A percentile compares a stretch with the other conserved stretches of the same genome.
Conservation (phyloP, 1,140 invertebrate genomes). For the Drosophila kohkoa region DNA sequence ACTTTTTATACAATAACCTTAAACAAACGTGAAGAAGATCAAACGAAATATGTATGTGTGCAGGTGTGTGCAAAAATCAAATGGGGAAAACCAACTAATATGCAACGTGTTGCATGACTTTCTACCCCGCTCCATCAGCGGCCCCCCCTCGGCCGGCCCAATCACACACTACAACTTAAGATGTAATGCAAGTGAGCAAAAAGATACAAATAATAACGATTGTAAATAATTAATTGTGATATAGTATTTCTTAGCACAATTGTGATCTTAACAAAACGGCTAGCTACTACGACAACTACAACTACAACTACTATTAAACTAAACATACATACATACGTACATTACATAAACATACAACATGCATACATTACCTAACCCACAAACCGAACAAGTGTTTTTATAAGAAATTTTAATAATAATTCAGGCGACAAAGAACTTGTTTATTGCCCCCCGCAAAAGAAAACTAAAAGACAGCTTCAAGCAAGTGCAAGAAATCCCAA, state of each 20-base stretch:
- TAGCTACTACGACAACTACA: conserved; percentile 65
- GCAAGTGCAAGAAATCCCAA: conserved; percentile 12
- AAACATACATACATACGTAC: conserved; percentile 7
- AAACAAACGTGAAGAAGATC: conserved; percentile 7
- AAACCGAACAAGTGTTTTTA: conserved; percentile 58
- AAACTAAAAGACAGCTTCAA: conserved; percentile 13
- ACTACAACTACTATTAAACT: conserved; percentile 40
- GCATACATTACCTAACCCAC: conserved; percentile 23
- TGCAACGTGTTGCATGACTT: conserved; percentile 40
- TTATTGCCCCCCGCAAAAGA: conserved; percentile 20
- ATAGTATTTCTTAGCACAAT: conserved; percentile 84
- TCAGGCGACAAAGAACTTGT: conserved; percentile 39
- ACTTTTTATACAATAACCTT: conserved; percentile 28
- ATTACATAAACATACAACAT: conserved; percentile 15
- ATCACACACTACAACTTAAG: conserved; percentile 51
- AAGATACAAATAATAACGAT: conserved; percentile 72
- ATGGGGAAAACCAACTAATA: conserved; percentile 34
- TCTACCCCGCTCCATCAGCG: conserved; percentile 27
- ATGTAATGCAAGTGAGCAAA: conserved; percentile 42
- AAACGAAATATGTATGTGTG: conserved; percentile 18
- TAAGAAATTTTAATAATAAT: conserved; percentile 64
- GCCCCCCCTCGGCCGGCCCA: background rate
- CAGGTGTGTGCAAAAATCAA: conserved; percentile 18
- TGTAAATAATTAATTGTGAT: conserved; percentile 83
- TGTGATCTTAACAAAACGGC: conserved; percentile 79